phyloP scores from a whole-genome alignment of 1,140 invertebrate genomes.

The Orius insidiosus region DNA sequence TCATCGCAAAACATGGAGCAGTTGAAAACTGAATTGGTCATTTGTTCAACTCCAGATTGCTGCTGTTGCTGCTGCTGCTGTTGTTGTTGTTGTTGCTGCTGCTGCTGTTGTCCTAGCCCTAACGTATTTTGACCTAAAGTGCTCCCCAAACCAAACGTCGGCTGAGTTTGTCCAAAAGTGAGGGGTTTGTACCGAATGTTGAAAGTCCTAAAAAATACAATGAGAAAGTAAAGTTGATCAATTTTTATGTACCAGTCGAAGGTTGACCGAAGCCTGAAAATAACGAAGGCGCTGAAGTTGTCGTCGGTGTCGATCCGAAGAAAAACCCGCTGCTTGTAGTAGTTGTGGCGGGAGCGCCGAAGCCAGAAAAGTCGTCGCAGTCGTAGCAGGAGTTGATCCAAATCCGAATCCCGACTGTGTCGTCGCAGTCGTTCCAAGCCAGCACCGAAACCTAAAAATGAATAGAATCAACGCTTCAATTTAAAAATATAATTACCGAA shows the following conservation, averaged over 20 bases:
- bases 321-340: conserved; percentile 18
- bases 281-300: conserved; percentile 17
- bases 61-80: conserved; percentile 28
- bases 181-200: conserved; percentile 22
- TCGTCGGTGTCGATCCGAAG: conserved; percentile 14
- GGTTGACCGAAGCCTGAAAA: conserved; percentile 22
- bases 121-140: conserved; percentile 21
- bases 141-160: conserved; percentile 11
- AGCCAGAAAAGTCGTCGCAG: conserved; percentile 28
- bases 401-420: conserved; percentile 28
- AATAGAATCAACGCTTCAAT: too few relatives aligned
- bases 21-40: conserved; percentile 61
- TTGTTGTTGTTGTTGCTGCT: too few relatives aligned
- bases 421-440: conserved; percentile 20
- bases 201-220: not conserved
- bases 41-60: conserved; percentile 35
- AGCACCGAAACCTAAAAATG: not conserved
- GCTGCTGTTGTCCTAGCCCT: conserved; percentile 14
- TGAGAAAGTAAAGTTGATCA: not conserved
- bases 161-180: conserved; percentile 24
- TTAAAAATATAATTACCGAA: conserved; percentile 22
- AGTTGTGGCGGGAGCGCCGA: conserved; percentile 35
- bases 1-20: conserved; percentile 84
- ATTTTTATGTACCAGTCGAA: conserved; percentile 11
- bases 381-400: conserved; percentile 31